A percentile compares a stretch with the other conserved stretches of the same genome.
Conservation (phyloP, 2,113 vertebrate species). For the Actenoides hombroni region DNA sequence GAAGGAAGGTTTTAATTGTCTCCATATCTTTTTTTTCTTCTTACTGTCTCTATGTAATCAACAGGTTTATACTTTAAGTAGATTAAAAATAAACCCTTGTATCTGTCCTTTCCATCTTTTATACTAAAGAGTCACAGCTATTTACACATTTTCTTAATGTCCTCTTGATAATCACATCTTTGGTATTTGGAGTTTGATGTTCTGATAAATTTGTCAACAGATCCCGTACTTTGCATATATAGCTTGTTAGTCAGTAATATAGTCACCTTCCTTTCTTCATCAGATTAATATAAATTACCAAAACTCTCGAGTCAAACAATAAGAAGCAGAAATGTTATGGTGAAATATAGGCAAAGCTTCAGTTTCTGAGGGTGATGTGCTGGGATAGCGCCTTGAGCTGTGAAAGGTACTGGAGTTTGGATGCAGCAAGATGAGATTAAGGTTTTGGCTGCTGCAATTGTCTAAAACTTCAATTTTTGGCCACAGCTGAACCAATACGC, state of each 20-base stretch:
- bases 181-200: neutral
- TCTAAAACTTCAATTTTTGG: neutral
- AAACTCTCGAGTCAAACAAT: neutral
- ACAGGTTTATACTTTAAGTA: neutral
- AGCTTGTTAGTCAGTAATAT: neutral
- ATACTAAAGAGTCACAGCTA: neutral
- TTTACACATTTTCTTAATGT: neutral
- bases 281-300: neutral
- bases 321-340: neutral
- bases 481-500: neutral
- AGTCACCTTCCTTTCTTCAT: neutral
- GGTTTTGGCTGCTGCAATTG: neutral
- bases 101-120: neutral
- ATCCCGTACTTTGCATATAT: neutral
- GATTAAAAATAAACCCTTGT: neutral
- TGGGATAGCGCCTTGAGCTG: neutral
- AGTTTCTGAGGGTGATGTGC: neutral
- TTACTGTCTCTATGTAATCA: neutral
- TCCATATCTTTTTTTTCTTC: neutral
- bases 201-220: neutral
- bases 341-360: neutral
- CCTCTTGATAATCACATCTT: neutral
- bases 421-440: neutral
- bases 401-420: neutral
- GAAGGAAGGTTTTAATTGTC: neutral